phyloP scores from a whole-genome alignment of 2,888 invertebrate species.

The Rhorus exstirpatorius region DNA sequence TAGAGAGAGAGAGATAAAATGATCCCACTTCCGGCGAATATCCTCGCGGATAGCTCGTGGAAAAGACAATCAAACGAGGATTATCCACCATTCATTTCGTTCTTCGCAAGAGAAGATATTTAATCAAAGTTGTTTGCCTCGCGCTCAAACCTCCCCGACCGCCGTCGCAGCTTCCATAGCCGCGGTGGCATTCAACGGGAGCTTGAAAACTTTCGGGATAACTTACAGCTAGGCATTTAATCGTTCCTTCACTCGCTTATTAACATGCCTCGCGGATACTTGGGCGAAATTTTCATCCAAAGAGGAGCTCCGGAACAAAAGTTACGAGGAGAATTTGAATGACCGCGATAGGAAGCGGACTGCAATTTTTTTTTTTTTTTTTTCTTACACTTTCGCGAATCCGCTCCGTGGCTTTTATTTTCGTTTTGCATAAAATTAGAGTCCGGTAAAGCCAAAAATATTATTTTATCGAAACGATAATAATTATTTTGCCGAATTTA shows the following conservation, averaged over 20 bases:
- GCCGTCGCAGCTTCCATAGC: no score
- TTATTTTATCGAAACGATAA: neutral
- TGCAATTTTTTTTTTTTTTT: conserved; percentile 10
- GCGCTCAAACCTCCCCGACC: no score
- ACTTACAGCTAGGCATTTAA: conserved; percentile 82
- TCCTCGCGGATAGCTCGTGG: conserved; percentile 57
- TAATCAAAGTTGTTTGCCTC: conserved; percentile 85
- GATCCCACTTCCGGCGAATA: conserved; percentile 70
- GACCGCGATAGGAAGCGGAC: conserved; percentile 34
- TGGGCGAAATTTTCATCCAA: conserved; percentile 16
- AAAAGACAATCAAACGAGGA: conserved; percentile 79
- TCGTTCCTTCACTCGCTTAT: conserved; percentile 73
- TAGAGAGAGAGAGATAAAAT: conserved; percentile 16
- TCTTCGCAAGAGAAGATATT: conserved; percentile 80
- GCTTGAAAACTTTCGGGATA: conserved; percentile 82
- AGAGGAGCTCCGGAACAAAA: conserved; percentile 50
- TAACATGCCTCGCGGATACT: neutral
- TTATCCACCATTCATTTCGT: conserved; percentile 77
- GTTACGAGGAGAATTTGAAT: conserved; percentile 44
- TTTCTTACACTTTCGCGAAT: conserved; percentile 1
- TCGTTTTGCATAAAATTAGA: neutral
- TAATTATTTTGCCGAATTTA: no score
- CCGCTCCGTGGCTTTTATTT: neutral
- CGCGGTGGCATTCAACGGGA: conserved; percentile 72
- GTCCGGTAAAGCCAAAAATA: neutral